Percentiles rank a stretch among this genome's conserved stretches.
Conservation (phyloP, 2,797 vertebrate species). For the Lepilemur septentrionalis region DNA sequence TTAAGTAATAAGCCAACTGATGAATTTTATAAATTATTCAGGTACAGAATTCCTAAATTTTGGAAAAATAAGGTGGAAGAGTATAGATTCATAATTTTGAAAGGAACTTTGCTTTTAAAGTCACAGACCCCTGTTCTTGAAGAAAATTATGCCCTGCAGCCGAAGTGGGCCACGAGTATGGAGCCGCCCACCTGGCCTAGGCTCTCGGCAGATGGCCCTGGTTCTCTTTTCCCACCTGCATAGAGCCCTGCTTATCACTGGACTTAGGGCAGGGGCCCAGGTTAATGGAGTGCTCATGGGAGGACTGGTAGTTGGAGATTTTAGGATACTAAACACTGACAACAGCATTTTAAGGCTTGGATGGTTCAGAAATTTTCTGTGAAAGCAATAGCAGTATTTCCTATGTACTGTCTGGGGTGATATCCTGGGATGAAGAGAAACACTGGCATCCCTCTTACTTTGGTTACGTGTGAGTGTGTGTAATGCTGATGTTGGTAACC, state of each 20-base stretch:
- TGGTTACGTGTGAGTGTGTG: not conserved
- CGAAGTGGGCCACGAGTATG: not conserved
- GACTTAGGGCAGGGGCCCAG: too few species aligned
- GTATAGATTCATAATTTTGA: not conserved
- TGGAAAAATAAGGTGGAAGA: not conserved
- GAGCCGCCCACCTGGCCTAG: fast-evolving
- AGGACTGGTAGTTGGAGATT: too few species aligned
- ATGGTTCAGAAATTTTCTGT: not conserved
- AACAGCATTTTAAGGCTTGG: not conserved
- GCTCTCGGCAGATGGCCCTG: fast-evolving
- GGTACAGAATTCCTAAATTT: not conserved
- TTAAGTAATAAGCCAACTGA: not conserved
- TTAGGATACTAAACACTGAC: not conserved
- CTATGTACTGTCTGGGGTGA: not conserved
- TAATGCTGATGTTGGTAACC: too few species aligned
- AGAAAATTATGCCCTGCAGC: not conserved
- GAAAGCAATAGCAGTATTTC: not conserved
- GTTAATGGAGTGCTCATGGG: not conserved
- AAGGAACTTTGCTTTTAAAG: not conserved
- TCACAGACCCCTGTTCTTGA: not conserved
- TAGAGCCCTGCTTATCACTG: not conserved
- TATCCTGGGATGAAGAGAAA: not conserved
- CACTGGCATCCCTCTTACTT: not conserved
- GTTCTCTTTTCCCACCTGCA: not conserved
- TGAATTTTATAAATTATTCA: not conserved